Percentiles rank a stretch among this genome's conserved stretches.
These are phyloP conservation scores for Charadrius vociferus DNA, from an alignment of 2,113 vertebrate species.

Conservation along the genomic window DNA sequence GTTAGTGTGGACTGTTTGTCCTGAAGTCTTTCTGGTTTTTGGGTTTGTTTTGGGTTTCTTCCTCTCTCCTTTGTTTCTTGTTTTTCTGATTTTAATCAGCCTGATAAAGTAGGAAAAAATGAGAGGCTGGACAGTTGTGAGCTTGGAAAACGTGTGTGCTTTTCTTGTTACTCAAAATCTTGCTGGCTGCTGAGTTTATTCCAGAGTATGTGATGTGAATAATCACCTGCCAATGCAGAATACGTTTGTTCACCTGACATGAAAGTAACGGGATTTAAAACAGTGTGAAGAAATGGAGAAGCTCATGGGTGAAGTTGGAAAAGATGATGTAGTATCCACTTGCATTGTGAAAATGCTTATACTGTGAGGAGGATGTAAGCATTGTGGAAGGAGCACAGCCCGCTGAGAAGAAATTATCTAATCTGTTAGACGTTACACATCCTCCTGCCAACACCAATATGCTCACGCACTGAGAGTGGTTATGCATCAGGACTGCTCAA, in stretches of 20 bases:
- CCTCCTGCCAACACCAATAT: neutral
- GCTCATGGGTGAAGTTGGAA: neutral
- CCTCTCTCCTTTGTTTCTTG: neutral
- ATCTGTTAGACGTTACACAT: neutral
- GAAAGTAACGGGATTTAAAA: neutral
- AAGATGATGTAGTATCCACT: neutral
- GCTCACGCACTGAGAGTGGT: neutral
- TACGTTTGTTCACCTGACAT: neutral
- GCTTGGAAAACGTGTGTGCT: neutral
- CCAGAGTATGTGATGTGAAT: neutral
- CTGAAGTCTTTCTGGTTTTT: neutral
- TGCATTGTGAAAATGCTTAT: neutral
- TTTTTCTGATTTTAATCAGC: neutral
- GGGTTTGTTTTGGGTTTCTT: accelerated
- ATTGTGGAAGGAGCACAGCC: neutral
- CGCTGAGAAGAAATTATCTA: neutral
- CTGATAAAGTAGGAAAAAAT: neutral
- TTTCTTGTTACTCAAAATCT: neutral
- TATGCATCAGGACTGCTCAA: neutral
- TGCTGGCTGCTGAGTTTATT: neutral
- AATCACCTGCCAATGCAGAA: neutral
- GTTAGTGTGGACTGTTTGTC: neutral
- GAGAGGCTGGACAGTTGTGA: neutral
- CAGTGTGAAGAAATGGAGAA: neutral
- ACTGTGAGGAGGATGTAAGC: neutral